Evolutionary conservation across 1,140 invertebrate species (phyloP), one percentile per base, ranked within the genome.

Genomic region (Oncopodura yosiiana): DNA sequence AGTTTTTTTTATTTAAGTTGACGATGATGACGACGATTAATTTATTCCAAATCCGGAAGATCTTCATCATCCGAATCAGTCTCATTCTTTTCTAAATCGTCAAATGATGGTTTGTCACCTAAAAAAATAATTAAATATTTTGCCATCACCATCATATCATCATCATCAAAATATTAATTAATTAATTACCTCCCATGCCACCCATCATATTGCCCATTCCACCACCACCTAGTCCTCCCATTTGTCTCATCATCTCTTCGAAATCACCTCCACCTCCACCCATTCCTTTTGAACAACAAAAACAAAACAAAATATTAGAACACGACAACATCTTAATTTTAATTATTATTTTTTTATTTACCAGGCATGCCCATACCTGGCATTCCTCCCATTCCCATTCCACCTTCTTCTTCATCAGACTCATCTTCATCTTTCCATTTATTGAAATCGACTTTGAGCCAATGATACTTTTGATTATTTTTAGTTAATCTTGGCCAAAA

Each of bases 391-490:
- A 53, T 59, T 12, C 66, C 66, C 9, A 62, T 69, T 34, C 56
- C 65, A 14, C 58, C 65, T 29, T 58, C 70, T 50, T 83, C 84
- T 51, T 79, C 78, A 38, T 84, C 83, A 52, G 78, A 81, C 52
- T 87, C 86, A 66, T 86, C 88, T 72, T 97, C 93, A 76, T 97
- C 93, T 69, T 85, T 85, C 92, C 93, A 97, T 72, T 93, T 91
- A 65, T 89, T 85, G 69, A 97, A 98, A 70, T 98, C 94, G 60
- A 91, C 86, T 73, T 94, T 95, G 49, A 98, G 76, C 91, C 93
- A 98, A 69, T 95, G 92, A 62, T 83, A 81, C 72, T 94, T 95
- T 68, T 81, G 82, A 63, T 84, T 85, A 61, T 89, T 87, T 71
- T 87, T 87, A 24, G 58, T 60, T 3, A 64, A 39, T 37, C 62